phyloP scores from a whole-genome alignment of 1,140 invertebrate species.

The Uloborus diversus region DNA sequence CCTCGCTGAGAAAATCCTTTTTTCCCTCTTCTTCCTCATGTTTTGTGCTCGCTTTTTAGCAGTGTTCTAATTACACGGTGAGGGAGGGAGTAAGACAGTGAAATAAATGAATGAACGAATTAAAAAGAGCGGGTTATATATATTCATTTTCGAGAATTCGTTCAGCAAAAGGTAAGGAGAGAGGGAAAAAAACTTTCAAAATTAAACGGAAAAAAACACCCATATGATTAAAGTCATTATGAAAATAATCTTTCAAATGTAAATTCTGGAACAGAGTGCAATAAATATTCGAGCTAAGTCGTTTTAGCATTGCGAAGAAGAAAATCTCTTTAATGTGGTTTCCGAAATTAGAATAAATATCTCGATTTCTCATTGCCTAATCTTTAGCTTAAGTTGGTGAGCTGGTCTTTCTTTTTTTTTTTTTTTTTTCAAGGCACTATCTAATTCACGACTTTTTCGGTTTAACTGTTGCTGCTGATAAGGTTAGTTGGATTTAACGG shows the following conservation, averaged over 20 bases:
- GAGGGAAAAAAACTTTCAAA: constrained; percentile 16
- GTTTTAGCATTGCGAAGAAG: constrained; percentile 22
- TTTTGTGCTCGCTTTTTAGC: constrained; percentile 7
- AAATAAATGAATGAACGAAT: constrained; percentile 37
- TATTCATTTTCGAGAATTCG: constrained; percentile 21
- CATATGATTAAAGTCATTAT: constrained; percentile 52
- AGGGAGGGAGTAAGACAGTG: not conserved
- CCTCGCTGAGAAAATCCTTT: not conserved
- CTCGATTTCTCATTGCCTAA: constrained; percentile 23
- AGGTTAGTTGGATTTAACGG: no score
- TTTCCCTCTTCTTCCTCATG: not conserved
- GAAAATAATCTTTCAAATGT: constrained; percentile 54
- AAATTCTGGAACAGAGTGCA: constrained; percentile 39
- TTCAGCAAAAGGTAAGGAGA: not conserved
- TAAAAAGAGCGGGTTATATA: constrained; percentile 4
- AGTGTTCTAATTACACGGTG: constrained; percentile 37
- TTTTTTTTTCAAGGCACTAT: no score
- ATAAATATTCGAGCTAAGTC: constrained; percentile 45
- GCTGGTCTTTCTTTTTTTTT: not conserved
- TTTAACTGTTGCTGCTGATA: no score
- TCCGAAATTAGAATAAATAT: constrained; percentile 51
- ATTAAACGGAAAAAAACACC: not conserved
- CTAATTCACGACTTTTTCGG: no score
- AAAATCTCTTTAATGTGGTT: constrained; percentile 47
- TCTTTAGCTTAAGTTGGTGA: constrained; percentile 15